These are phyloP conservation scores for Alca torda DNA, from an alignment of 2,797 vertebrate species.

Conservation along the genomic window DNA sequence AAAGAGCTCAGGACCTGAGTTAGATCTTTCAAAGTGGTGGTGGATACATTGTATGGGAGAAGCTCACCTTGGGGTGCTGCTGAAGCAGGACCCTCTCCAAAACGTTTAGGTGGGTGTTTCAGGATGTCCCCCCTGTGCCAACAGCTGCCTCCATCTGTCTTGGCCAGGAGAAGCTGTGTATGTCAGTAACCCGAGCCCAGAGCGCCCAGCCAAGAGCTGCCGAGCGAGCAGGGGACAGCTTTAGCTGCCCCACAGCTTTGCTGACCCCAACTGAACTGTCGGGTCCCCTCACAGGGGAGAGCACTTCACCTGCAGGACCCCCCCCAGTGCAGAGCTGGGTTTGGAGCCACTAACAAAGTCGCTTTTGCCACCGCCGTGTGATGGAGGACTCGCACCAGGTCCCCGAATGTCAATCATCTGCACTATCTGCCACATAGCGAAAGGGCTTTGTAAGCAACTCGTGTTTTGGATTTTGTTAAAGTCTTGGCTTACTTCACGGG, in stretches of 20 bases:
- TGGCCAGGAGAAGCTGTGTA: neutral
- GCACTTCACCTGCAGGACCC: accelerated
- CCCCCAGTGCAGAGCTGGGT: neutral
- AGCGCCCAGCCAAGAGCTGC: neutral
- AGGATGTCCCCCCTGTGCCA: neutral
- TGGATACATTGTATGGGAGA: no score
- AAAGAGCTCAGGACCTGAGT: neutral
- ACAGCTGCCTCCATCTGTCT: neutral
- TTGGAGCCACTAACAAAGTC: accelerated
- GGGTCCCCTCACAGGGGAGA: neutral
- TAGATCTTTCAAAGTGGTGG: neutral
- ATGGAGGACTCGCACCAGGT: accelerated
- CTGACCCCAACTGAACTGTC: neutral
- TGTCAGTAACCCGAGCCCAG: neutral
- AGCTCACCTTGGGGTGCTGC: neutral
- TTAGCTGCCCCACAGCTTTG: neutral
- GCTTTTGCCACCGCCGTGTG: accelerated
- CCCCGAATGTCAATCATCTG: neutral
- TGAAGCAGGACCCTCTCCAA: neutral
- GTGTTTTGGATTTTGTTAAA: neutral
- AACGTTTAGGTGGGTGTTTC: neutral
- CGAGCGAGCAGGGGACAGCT: neutral
- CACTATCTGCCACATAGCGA: accelerated
- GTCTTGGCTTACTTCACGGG: neutral
- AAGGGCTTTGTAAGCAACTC: neutral